Evolutionary conservation across 2,797 vertebrate species (phyloP).

Genomic region (Ctenochaetus hawaiiensis): DNA sequence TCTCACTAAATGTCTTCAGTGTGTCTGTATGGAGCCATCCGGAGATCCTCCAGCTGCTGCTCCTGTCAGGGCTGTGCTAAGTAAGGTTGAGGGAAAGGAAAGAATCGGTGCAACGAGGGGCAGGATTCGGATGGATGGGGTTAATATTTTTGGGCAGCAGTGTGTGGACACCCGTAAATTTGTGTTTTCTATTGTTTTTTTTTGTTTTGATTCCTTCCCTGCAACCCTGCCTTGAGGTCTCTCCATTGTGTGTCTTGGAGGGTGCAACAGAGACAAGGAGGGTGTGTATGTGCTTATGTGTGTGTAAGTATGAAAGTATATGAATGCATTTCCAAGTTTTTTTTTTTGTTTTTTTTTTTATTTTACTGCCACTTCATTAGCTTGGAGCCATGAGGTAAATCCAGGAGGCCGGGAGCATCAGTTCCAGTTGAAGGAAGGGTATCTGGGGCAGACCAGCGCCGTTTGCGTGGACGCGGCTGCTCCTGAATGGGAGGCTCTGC

Average conservation of each 20-base stretch:
- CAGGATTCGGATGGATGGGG: slow-evolving; percentile 17
- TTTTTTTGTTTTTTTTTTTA: no score
- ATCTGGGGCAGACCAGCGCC: slow-evolving; percentile 88
- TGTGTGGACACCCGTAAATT: slow-evolving; percentile 75
- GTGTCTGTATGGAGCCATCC: slow-evolving; percentile 76
- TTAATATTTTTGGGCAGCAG: slow-evolving; percentile 61
- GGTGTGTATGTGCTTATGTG: slow-evolving; percentile 74
- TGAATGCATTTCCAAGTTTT: slow-evolving; percentile 70
- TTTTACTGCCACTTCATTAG: slow-evolving; percentile 84
- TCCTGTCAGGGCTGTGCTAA: slow-evolving; percentile 60
- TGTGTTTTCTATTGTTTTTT: slow-evolving; percentile 56
- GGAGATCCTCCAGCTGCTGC: slow-evolving; percentile 61
- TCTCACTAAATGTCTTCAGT: slow-evolving; percentile 84
- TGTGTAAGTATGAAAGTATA: slow-evolving; percentile 53
- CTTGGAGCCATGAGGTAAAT: slow-evolving; percentile 88
- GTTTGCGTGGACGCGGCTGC: slow-evolving; percentile 77
- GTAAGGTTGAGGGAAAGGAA: slow-evolving; percentile 31
- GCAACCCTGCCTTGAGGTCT: slow-evolving; percentile 84
- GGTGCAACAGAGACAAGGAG: slow-evolving; percentile 82
- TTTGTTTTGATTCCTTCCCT: slow-evolving; percentile 77
- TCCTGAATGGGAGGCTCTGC: slow-evolving; percentile 58
- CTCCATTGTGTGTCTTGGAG: slow-evolving; percentile 76
- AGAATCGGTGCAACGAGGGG: slow-evolving; percentile 27
- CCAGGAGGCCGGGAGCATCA: slow-evolving; percentile 68
- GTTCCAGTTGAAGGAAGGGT: slow-evolving; percentile 64